Base-by-base conservation (phyloP, 2,797 vertebrate species). In the Enteromius unitaeniatus region DNA sequence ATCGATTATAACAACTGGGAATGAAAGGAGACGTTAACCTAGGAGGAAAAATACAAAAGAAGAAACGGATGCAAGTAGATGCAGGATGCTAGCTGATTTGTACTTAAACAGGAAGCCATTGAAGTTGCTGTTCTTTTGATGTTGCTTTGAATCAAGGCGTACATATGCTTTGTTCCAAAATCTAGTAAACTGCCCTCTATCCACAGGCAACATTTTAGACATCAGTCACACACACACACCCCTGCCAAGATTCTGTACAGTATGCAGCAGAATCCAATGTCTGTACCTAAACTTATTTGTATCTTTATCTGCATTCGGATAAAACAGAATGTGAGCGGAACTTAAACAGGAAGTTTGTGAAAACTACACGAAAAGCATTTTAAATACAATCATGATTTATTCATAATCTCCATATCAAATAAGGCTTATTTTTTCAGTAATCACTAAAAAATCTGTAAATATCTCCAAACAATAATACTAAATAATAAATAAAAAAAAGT, bases 51-150 rank as follows among this genome's bases (percentile, higher is more conserved):
- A 40, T 40, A 69, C 21, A 69, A 69, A 69, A 15, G 62, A 26
- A 37, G 76, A 65, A 79, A 37, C 64, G 67, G 77, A 79, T 79
- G 62, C 34, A 69, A 69, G 47, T 23, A 11, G 31, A 55, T 14
- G 21, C 47, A 79, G 78, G 78, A 79, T 79, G 47, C 60, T 34
- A 78, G 42, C 6, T 0, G 6, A 34, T 51, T 65, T 78, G 26
- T 65, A 49, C 26, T 51, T 78, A 9, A 78, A 78, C 60, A 78
- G 60, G 42, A 79, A 79, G 23, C 45, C 62, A 79, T 23, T 79
- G 60, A 79, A 65, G 42, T 67, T 60, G 21, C 34, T 60, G 45
- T 79, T 67, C 77, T 65, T 79, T 79, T 79, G 77, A 79, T 34
- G 62, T 79, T 67, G 77, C 62, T 51, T 79, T 79, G 77, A 78